phyloP scores from a whole-genome alignment of 2,113 vertebrate genomes.

The Lagopus muta region DNA sequence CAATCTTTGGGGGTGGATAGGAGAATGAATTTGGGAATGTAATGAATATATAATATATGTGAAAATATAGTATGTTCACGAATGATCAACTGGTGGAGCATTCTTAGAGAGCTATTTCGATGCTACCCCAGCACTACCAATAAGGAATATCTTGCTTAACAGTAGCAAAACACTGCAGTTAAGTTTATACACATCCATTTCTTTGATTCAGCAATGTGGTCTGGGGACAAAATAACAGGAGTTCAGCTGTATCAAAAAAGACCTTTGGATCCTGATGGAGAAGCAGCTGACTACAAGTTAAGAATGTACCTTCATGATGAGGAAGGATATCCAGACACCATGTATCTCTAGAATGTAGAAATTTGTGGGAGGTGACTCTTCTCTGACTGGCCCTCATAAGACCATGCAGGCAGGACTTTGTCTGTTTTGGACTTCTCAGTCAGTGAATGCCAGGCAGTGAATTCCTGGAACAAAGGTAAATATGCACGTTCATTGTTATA shows the following conservation, averaged over 20 bases:
- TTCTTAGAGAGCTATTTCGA: no score
- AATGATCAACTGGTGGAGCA: no score
- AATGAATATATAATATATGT: no score
- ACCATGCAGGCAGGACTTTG: neutral
- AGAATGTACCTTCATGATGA: neutral
- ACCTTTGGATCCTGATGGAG: neutral
- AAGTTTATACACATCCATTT: no score
- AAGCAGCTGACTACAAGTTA: neutral
- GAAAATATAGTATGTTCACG: no score
- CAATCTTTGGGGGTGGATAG: no score
- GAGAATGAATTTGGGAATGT: no score
- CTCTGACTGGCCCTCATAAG: neutral
- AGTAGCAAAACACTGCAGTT: no score
- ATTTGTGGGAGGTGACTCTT: neutral
- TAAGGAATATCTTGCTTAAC: no score
- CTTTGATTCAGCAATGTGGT: neutral
- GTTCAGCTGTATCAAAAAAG: neutral
- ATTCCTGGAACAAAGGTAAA: neutral
- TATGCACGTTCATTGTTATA: no score
- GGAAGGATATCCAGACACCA: neutral
- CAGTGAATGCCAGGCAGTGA: neutral
- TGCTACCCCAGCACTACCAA: no score
- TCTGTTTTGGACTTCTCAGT: neutral
- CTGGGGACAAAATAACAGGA: neutral
- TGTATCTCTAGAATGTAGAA: neutral